phyloP scores from a whole-genome alignment of 2,888 invertebrate species.

The Galeopsomyia nigrocyanea region DNA sequence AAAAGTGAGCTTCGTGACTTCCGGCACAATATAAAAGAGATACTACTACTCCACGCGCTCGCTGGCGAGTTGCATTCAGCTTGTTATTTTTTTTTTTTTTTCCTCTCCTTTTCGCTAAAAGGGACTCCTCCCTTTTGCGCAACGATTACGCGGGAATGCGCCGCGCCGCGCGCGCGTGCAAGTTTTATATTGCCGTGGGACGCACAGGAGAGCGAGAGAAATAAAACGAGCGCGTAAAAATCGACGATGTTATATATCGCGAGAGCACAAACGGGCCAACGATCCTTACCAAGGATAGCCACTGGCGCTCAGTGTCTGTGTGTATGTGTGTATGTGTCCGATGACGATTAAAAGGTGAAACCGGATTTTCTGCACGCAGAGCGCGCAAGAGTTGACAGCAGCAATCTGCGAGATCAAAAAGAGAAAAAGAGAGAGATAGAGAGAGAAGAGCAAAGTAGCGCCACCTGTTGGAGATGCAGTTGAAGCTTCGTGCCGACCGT shows the following conservation, averaged over 20 bases:
- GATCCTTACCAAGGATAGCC: constrained; percentile 65
- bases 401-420: neutral
- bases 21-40: neutral
- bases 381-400: neutral
- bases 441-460: constrained; percentile 41
- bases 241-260: constrained; percentile 16
- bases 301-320: constrained; percentile 44
- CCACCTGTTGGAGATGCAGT: constrained; percentile 46
- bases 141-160: constrained; percentile 15
- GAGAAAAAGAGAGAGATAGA: constrained; percentile 3
- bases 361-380: constrained; percentile 25
- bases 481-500: constrained; percentile 36
- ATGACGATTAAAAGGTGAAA: constrained; percentile 11
- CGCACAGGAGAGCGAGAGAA: neutral
- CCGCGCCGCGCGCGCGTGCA: too few species aligned
- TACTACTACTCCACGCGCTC: neutral
- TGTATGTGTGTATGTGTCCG: neutral
- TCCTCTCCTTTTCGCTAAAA: neutral
- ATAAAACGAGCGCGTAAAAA: constrained; percentile 4
- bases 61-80: neutral
- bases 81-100: too few species aligned
- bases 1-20: neutral
- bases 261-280: constrained; percentile 56
- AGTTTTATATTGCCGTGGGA: neutral
- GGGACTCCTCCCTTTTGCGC: constrained; percentile 1